Evolutionary conservation across 2,797 vertebrate genomes (phyloP).

Genomic region (Pterois miles): DNA sequence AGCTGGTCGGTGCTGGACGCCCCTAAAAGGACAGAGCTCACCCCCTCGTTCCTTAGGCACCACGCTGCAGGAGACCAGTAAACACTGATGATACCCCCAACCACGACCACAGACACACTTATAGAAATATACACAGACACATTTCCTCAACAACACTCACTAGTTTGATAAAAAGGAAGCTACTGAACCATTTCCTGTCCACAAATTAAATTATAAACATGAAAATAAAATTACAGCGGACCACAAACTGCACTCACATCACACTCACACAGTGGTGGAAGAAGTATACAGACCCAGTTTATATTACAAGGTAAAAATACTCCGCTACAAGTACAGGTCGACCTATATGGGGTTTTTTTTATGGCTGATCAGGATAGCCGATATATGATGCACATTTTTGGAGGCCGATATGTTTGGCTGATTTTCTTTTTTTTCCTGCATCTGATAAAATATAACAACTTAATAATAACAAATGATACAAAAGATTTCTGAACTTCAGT

Average conservation of each 20-base stretch:
- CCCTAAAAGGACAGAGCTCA: slow-evolving; percentile 96
- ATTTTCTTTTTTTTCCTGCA: too few relatives aligned
- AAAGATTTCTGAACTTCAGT: too few relatives aligned
- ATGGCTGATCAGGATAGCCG: too few relatives aligned
- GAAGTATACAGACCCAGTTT: neutral
- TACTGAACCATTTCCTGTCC: neutral
- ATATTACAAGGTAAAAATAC: neutral
- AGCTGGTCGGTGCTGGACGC: slow-evolving; percentile 97
- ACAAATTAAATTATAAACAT: neutral
- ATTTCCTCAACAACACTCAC: neutral
- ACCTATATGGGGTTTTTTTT: too few relatives aligned
- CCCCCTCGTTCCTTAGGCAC: slow-evolving; percentile 97
- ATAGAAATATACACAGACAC: slow-evolving; percentile 7
- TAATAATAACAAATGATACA: too few relatives aligned
- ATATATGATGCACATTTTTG: too few relatives aligned
- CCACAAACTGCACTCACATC: neutral
- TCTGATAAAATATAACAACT: too few relatives aligned
- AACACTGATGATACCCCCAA: slow-evolving; percentile 72
- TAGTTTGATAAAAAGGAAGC: neutral
- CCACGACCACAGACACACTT: slow-evolving; percentile 1
- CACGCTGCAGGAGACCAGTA: slow-evolving; percentile 89
- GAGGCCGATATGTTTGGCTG: too few relatives aligned
- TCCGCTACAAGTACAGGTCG: neutral
- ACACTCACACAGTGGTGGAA: neutral
- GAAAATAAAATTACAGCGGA: neutral